Percentiles rank a stretch among this genome's conserved stretches.
Conservation (phyloP, 2,113 vertebrate species). For the Centrocercus urophasianus region DNA sequence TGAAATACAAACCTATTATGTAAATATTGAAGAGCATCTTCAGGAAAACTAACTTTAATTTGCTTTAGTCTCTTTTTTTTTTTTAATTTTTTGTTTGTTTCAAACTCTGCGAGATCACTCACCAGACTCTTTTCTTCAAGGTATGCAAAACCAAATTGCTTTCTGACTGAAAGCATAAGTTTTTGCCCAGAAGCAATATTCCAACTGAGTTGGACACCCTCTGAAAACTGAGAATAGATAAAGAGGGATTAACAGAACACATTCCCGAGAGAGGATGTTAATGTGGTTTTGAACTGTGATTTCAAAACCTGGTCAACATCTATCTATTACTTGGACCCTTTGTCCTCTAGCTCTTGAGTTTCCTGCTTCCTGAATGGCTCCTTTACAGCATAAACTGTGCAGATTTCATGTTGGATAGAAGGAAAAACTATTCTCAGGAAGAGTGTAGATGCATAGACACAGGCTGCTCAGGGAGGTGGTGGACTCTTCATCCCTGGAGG, state of each 20-base stretch:
- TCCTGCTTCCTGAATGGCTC: neutral
- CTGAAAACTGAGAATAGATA: neutral
- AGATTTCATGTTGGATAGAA: neutral
- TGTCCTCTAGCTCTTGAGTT: neutral
- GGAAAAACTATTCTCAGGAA: too few relatives aligned
- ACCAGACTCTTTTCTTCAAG: neutral
- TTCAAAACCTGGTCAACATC: neutral
- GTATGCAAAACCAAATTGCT: constrained; percentile 18
- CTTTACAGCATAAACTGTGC: neutral
- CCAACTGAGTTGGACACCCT: neutral
- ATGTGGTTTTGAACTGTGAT: neutral
- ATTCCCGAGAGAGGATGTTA: neutral
- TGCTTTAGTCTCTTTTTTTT: neutral
- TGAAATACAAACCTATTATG: constrained; percentile 68
- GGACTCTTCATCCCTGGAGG: too few relatives aligned
- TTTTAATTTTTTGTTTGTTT: neutral
- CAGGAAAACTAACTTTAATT: constrained; percentile 60
- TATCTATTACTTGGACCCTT: neutral
- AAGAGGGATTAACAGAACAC: neutral
- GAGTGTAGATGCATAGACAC: too few relatives aligned
- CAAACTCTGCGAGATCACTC: constrained; percentile 3
- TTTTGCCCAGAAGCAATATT: neutral
- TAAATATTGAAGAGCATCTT: constrained; percentile 55
- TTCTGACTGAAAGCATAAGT: constrained; percentile 8
- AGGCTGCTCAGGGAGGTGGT: too few relatives aligned